A percentile compares a stretch with the other conserved stretches of the same genome.
These are phyloP conservation scores for Bellardia pandia DNA, from an alignment of 2,888 invertebrate genomes.

Conservation along the genomic window DNA sequence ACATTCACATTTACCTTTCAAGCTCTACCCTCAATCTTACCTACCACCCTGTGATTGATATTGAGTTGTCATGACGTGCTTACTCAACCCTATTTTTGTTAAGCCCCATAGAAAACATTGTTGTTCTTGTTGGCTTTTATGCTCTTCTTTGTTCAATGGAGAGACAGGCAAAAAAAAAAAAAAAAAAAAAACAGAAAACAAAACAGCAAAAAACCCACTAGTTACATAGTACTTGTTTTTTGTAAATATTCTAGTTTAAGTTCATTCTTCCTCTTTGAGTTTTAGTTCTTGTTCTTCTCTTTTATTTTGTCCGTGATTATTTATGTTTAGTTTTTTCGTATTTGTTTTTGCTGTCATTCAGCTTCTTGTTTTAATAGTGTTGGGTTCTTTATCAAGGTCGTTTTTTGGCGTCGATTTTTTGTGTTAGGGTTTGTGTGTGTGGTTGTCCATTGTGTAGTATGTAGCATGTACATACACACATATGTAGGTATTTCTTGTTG, in stretches of 20 bases:
- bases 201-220: constrained; percentile 40
- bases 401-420: constrained; percentile 78
- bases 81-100: constrained; percentile 64
- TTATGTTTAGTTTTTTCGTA: constrained; percentile 46
- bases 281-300: constrained; percentile 23
- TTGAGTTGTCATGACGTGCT: constrained; percentile 46
- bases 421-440: constrained; percentile 31
- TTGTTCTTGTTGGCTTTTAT: constrained; percentile 1
- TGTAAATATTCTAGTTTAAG: constrained; percentile 23
- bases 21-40: constrained; percentile 6
- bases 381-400: constrained; percentile 81
- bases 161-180: not conserved
- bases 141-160: not conserved
- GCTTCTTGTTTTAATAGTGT: constrained; percentile 53
- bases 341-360: constrained; percentile 30
- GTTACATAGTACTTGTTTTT: not conserved
- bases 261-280: constrained; percentile 37
- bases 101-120: constrained; percentile 1
- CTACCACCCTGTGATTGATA: constrained; percentile 7
- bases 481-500: not conserved
- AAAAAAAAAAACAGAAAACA: not conserved
- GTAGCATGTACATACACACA: not conserved
- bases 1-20: not conserved
- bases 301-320: constrained; percentile 61
- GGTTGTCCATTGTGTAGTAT: constrained; percentile 39